Evolutionary conservation across 2,797 vertebrate species (phyloP).

Genomic region (Melanitta fusca): DNA sequence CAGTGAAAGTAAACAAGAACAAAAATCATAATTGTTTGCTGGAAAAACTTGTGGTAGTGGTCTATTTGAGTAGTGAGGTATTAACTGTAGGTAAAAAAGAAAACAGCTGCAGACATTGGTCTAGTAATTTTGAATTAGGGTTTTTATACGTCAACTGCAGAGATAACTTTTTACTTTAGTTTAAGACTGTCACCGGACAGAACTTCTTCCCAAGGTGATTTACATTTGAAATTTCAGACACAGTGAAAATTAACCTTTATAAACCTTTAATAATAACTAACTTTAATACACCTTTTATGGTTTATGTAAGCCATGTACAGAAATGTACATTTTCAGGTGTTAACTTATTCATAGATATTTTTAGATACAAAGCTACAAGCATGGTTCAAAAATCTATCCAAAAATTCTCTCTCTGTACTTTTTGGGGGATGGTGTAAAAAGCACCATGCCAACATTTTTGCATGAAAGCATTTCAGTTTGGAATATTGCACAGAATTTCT

Average conservation of each 20-base stretch:
- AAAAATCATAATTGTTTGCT: not conserved
- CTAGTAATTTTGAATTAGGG: not conserved
- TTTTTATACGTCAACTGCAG: not conserved
- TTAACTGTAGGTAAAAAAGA: not conserved
- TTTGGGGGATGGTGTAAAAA: not conserved
- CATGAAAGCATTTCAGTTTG: not conserved
- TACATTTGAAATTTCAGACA: constrained; percentile 53
- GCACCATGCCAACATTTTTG: not conserved
- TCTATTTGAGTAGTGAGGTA: not conserved
- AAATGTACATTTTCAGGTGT: constrained; percentile 25
- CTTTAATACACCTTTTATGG: not conserved
- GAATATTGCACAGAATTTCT: constrained; percentile 4
- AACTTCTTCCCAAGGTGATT: constrained; percentile 42
- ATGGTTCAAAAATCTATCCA: constrained; percentile 24
- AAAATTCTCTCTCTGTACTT: not conserved
- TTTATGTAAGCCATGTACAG: constrained; percentile 19
- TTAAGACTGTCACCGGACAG: constrained; percentile 18
- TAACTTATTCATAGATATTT: constrained; percentile 23
- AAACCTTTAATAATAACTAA: too few relatives aligned
- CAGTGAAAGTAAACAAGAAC: not conserved
- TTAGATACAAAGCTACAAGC: not conserved
- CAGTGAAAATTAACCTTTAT: not conserved
- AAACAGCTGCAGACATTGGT: not conserved
- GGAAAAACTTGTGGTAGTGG: not conserved
- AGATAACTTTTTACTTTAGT: constrained; percentile 23